Percentiles rank a stretch among this genome's conserved stretches.
Evolutionary conservation across 1,140 invertebrate genomes (phyloP).

Genomic region (Drosophila kohkoa): DNA sequence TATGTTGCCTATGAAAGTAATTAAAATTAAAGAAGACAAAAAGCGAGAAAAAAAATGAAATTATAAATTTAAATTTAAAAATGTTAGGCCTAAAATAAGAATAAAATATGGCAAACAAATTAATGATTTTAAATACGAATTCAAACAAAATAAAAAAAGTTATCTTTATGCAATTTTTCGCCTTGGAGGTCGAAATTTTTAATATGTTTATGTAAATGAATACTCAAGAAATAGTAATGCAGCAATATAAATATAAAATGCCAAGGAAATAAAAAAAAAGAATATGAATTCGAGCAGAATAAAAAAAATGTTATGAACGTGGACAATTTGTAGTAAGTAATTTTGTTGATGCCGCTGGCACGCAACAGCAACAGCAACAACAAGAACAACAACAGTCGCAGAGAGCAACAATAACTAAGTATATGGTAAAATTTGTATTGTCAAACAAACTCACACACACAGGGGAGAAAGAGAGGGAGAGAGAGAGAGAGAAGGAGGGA

Average conservation of each 20-base stretch:
- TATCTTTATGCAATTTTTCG: neutral
- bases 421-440: constrained; percentile 38
- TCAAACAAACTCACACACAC: constrained; percentile 28
- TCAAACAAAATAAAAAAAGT: no score
- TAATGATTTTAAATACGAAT: no score
- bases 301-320: constrained; percentile 30
- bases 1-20: no score
- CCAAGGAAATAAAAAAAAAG: neutral
- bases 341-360: constrained; percentile 37
- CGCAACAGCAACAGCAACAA: constrained; percentile 5
- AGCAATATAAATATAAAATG: neutral
- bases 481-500: neutral
- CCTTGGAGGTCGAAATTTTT: neutral
- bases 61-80: no score
- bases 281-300: neutral
- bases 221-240: neutral
- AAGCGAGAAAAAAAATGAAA: no score
- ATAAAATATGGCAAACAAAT: no score
- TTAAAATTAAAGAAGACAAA: no score
- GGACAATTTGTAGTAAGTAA: constrained; percentile 38
- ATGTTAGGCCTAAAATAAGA: no score
- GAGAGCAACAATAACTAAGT: constrained; percentile 25
- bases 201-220: constrained; percentile 3
- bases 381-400: neutral
- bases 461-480: constrained; percentile 5